Percentiles rank a stretch among this genome's conserved stretches.
These are phyloP conservation scores for Dastarcus helophoroides DNA, from an alignment of 2,888 invertebrate genomes.

Conservation along the genomic window DNA sequence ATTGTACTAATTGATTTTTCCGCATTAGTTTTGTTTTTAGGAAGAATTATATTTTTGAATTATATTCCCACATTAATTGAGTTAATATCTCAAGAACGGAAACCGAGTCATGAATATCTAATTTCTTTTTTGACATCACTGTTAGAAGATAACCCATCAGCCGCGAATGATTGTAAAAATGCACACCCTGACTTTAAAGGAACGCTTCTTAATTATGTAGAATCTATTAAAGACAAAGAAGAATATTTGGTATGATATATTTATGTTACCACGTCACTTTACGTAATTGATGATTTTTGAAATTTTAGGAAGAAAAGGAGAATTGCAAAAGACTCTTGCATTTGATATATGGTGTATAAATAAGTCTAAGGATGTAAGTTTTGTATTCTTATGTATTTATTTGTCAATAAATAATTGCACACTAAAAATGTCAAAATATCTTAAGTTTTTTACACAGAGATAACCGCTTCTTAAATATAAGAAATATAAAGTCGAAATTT, in stretches of 20 bases:
- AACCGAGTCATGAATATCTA: conserved; percentile 40
- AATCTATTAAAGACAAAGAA: conserved; percentile 33
- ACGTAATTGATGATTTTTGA: conserved; percentile 1
- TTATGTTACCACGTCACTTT: neutral
- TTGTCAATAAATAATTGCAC: too few species aligned
- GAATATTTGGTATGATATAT: conserved; percentile 29
- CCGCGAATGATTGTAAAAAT: conserved; percentile 35
- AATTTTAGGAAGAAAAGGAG: conserved; percentile 11
- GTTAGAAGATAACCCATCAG: conserved; percentile 35
- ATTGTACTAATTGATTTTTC: neutral
- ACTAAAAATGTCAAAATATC: too few species aligned
- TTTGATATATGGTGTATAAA: conserved; percentile 8
- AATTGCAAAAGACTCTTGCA: conserved; percentile 10
- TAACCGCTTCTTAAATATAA: too few species aligned
- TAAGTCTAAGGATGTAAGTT: too few species aligned
- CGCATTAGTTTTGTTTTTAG: conserved; percentile 16
- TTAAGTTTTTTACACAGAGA: too few species aligned
- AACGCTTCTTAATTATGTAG: conserved; percentile 32
- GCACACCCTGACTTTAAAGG: conserved; percentile 34
- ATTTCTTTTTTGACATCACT: conserved; percentile 38
- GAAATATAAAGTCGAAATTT: too few species aligned
- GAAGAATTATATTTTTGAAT: conserved; percentile 24
- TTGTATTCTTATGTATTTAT: too few species aligned
- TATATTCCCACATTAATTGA: conserved; percentile 26
- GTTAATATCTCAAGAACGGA: conserved; percentile 22